Percentiles rank a stretch among this genome's conserved stretches.
Conservation (phyloP, 2,888 invertebrate species). For the Drosophila pseudotakahashii region DNA sequence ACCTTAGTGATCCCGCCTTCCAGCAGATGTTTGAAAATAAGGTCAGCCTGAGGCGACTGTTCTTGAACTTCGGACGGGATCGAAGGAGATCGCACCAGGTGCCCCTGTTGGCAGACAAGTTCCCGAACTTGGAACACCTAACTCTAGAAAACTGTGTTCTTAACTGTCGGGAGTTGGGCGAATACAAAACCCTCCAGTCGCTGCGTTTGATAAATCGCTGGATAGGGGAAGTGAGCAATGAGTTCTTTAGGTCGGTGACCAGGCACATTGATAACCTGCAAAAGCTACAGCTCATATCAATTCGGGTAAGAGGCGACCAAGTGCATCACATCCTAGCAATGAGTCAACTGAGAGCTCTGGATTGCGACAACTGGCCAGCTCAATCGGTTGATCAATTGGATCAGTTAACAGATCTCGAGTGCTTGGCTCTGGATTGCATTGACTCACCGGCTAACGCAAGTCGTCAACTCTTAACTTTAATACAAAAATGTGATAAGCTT, state of each 20-base stretch:
- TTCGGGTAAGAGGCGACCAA: slow-evolving; percentile 37
- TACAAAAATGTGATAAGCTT: slow-evolving; percentile 40
- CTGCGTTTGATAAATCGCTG: slow-evolving; percentile 49
- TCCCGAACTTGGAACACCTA: slow-evolving; percentile 50
- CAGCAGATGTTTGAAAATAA: slow-evolving; percentile 40
- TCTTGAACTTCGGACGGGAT: slow-evolving; percentile 46
- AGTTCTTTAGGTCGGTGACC: slow-evolving; percentile 45
- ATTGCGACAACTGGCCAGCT: slow-evolving; percentile 51
- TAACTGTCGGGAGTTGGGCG: slow-evolving; percentile 43
- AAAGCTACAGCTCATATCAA: slow-evolving; percentile 43
- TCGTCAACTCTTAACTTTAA: slow-evolving; percentile 39
- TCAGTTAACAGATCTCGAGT: slow-evolving; percentile 46
- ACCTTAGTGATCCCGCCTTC: slow-evolving; percentile 42
- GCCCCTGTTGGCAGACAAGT: slow-evolving; percentile 32
- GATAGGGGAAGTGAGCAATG: slow-evolving; percentile 19
- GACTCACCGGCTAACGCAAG: slow-evolving; percentile 2
- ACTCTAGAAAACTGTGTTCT: slow-evolving; percentile 62
- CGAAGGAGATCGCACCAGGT: slow-evolving; percentile 13
- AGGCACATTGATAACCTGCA: slow-evolving; percentile 33
- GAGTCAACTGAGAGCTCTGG: slow-evolving; percentile 35
- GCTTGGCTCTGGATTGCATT: slow-evolving; percentile 45
- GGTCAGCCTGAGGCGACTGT: slow-evolving; percentile 31
- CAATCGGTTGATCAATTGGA: slow-evolving; percentile 28
- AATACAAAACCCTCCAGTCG: slow-evolving; percentile 48
- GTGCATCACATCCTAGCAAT: slow-evolving; percentile 43